These are phyloP conservation scores for Gnathonemus longibarbis DNA, from an alignment of 2,113 vertebrate species.

Conservation along the genomic window DNA sequence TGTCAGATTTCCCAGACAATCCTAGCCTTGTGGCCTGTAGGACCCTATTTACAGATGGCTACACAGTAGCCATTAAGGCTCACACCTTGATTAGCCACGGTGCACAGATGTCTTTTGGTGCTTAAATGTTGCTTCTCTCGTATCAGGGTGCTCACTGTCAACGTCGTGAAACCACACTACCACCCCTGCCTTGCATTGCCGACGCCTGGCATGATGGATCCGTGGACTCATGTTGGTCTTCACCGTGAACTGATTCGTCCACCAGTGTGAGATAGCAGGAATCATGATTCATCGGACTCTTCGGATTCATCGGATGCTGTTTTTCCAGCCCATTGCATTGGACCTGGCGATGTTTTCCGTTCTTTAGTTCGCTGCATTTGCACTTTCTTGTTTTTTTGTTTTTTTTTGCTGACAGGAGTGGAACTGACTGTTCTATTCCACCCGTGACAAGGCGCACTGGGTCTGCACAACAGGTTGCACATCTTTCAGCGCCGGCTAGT, in stretches of 20 bases:
- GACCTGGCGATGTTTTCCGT: neutral
- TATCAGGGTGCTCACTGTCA: neutral
- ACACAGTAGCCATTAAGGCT: neutral
- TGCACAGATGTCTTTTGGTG: neutral
- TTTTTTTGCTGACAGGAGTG: constrained; percentile 2
- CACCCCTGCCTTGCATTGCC: neutral
- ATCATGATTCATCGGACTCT: neutral
- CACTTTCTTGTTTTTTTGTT: neutral
- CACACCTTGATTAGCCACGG: neutral
- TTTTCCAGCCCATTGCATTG: neutral
- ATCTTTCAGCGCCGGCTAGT: neutral
- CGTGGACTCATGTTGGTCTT: neutral
- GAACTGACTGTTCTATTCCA: neutral
- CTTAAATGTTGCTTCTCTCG: neutral
- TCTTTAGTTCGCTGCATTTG: neutral
- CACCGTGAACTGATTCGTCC: neutral
- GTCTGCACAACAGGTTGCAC: neutral
- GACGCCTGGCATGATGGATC: neutral
- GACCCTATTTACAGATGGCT: neutral
- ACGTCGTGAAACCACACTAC: neutral
- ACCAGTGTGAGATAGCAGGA: neutral
- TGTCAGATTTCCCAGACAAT: neutral
- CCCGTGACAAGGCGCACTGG: neutral
- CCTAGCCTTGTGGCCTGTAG: neutral
- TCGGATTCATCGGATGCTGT: too few species aligned